These are phyloP conservation scores for Synchiropus splendidus DNA, from an alignment of 2,113 vertebrate species.

Conservation along the genomic window DNA sequence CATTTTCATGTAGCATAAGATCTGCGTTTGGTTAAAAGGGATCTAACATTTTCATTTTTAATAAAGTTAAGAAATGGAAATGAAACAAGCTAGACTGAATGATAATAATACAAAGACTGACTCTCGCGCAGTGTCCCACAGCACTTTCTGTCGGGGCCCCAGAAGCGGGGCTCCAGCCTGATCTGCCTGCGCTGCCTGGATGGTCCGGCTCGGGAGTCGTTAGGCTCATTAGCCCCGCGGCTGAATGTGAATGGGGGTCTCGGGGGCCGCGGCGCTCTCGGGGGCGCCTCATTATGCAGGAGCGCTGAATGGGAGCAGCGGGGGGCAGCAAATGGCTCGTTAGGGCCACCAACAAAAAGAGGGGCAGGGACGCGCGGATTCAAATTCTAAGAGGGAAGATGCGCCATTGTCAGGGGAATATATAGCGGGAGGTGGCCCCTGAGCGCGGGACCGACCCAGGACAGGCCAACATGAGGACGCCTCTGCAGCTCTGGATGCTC, in stretches of 20 bases:
- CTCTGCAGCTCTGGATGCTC: too few species aligned
- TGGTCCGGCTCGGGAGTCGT: conserved; percentile 53
- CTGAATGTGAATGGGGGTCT: conserved; percentile 60
- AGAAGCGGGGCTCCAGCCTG: too few species aligned
- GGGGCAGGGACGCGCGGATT: conserved; percentile 54
- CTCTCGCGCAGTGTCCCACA: too few species aligned
- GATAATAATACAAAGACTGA: too few species aligned
- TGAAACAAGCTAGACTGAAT: too few species aligned
- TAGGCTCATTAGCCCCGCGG: conserved; percentile 62
- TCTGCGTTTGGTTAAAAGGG: too few species aligned
- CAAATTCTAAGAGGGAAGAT: conserved; percentile 50
- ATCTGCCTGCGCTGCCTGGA: conserved; percentile 14
- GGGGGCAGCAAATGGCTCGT: conserved; percentile 54
- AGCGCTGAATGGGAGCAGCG: conserved; percentile 47
- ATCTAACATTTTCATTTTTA: too few species aligned
- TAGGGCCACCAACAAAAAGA: conserved; percentile 52
- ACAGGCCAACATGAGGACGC: too few species aligned
- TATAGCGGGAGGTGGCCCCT: conserved; percentile 18
- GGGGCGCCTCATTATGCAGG: conserved; percentile 69
- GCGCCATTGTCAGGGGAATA: conserved; percentile 47
- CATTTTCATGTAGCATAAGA: too few species aligned
- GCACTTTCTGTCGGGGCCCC: too few species aligned
- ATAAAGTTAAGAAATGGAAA: too few species aligned
- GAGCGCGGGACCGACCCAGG: too few species aligned
- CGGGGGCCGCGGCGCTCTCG: conserved; percentile 31